Evolutionary conservation across 2,888 invertebrate species (phyloP).

Genomic region (Lamellibrachia columna): DNA sequence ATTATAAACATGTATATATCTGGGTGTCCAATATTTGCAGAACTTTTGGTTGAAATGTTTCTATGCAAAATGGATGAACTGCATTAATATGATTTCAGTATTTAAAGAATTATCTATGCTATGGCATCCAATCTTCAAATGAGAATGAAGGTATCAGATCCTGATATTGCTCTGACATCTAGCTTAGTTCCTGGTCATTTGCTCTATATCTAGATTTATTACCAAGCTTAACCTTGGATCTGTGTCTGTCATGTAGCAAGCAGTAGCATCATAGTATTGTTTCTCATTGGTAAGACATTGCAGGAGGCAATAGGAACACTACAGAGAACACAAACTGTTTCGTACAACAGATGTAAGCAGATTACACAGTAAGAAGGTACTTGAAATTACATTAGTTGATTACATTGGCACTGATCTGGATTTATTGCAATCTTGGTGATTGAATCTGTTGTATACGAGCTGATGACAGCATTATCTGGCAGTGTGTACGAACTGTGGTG

Average conservation of each 20-base stretch:
- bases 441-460: background rate
- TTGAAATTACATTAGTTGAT: background rate
- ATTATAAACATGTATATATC: background rate
- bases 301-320: background rate
- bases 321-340: background rate
- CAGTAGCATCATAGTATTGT: background rate
- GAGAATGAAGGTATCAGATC: too few relatives aligned
- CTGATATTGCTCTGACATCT: background rate
- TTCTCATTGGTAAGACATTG: background rate
- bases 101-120: background rate
- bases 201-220: background rate
- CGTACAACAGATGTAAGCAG: background rate
- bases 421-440: background rate
- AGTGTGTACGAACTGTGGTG: background rate
- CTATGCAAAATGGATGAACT: background rate
- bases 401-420: background rate
- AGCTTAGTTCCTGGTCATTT: background rate
- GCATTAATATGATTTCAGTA: background rate
- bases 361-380: background rate
- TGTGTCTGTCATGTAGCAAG: background rate
- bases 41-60: background rate
- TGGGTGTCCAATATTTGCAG: too few relatives aligned
- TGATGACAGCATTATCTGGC: background rate
- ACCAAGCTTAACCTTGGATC: background rate
- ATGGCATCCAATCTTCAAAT: background rate